Evolutionary conservation across 1,140 invertebrate species (phyloP), one percentile per base, ranked within the genome.

Genomic region (Cotesia glomerata): DNA sequence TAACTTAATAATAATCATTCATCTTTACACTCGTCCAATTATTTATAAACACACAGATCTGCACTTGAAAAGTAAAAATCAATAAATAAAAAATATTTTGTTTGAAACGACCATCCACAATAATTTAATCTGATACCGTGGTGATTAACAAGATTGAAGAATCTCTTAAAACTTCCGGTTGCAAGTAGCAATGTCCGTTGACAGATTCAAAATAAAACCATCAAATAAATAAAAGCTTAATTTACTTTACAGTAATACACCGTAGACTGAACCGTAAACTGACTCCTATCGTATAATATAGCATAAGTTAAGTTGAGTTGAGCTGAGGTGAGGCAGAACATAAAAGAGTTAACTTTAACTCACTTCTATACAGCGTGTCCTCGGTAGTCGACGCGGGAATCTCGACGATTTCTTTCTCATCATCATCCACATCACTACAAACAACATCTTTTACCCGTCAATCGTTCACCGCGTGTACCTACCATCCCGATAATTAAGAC

Each of bases 401-500:
- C 39, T 64, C 14, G 62, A 64, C 36, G 39, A 64, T 64, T 63
- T 64, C 62, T 64, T 64, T 64, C 14, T 18, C 62, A 49, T 35
- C 62, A 34, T 49, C 9, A 36, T 13, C 62, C 8, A n/a, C 61
- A 26, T 26, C 39, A 45, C 39, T 7, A 45, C 39, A 45, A 45
- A 45, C 39, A 45, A 45, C 39, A 45, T 45, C 39, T 45, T 45
- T 45, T 39, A 63, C 61, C 35, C 62, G 62, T 64, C 62, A 64
- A 64, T 64, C 62, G 62, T 64, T 64, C 36, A 64, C 39, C 45
- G 36, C 35, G 62, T 35, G 62, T 16, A 49, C 62, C 58, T 49
- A 64, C 62, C 62, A 35, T 64, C 62, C 62, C 14, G 62, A 63
- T 71, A 71, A 71, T 71, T 71, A 71, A 71, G 69, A 71, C 69